Evolutionary conservation across 2,888 invertebrate genomes (phyloP), one percentile per base, ranked within the genome.

Genomic region (Nasonovia ribisnigri): DNA sequence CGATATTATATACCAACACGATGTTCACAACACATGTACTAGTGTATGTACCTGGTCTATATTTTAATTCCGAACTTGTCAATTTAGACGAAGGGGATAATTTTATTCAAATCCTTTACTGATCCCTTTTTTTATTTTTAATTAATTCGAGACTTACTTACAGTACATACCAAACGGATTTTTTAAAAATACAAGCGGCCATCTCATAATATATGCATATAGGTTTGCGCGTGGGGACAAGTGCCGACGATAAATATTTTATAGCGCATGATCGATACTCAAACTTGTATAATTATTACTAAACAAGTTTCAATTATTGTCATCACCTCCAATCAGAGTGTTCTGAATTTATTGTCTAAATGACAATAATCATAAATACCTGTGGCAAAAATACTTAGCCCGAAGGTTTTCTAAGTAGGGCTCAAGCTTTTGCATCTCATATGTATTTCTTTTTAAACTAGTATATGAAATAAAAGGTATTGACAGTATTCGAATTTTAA

Each of bases 21-120:
- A 36, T 77, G 36, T 77, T 77, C 36, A 8, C 20, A 36, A 77
- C 77, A 54, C 67, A 67, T 67, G 36, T 8, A 20, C 36, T 36
- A n/a, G 67, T 77, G 5, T 54, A 54, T 51, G 20, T 20, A 36
- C n/a, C n/a, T n/a, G n/a, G 77, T 77, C 8, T 77, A 88, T 42
- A 57, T 88, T 88, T 88, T 88, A 88, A 88, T 54, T 42, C 54
- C 26, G 42, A 88, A 88, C 48, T 88, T 88, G 36, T 88, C 42
- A 54, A 88, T 54, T 54, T 54, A 42, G 42, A 88, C 20, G 42
- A 36, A 48, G 88, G 54, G 48, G 54, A 57, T 88, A 42, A 57
- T 88, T 42, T 54, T 88, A 88, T 88, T 88, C 54, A 57, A 88
- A 88, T 88, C 42, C 54, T 54, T 88, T 29, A 42, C 88, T 26